Evolutionary conservation across 2,888 invertebrate species (phyloP).

Genomic region (Drosophila conformis): DNA sequence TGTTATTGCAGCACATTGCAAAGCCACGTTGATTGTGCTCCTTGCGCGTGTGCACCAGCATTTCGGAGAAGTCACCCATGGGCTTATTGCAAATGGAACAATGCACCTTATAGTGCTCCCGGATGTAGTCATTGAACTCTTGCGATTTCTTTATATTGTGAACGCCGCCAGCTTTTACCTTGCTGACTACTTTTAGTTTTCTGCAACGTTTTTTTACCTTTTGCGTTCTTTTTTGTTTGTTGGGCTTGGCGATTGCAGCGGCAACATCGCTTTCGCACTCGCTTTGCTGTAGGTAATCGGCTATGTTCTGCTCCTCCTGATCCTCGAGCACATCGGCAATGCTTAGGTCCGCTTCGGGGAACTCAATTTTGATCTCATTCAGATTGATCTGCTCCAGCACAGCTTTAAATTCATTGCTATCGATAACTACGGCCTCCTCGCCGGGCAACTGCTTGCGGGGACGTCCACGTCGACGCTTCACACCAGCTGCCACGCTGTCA

Average conservation of each 20-base stretch:
- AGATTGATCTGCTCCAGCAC: constrained; percentile 64
- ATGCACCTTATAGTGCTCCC: constrained; percentile 78
- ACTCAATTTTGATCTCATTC: constrained; percentile 69
- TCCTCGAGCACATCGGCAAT: constrained; percentile 66
- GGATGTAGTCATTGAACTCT: constrained; percentile 77
- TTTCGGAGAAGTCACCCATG: constrained; percentile 69
- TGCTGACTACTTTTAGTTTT: constrained; percentile 20
- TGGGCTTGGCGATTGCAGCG: not conserved
- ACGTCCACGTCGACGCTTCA: constrained; percentile 71
- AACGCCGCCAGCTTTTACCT: constrained; percentile 15
- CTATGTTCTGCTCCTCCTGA: constrained; percentile 54
- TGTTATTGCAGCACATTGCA: constrained; percentile 81
- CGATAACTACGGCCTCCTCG: constrained; percentile 30
- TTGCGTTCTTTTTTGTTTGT: constrained; percentile 12
- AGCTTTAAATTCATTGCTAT: constrained; percentile 50
- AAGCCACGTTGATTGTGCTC: constrained; percentile 80
- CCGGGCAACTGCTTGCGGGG: constrained; percentile 40
- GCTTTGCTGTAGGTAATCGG: constrained; percentile 35
- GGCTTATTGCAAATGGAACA: constrained; percentile 77
- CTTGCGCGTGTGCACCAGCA: constrained; percentile 70
- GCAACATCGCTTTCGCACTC: constrained; percentile 27
- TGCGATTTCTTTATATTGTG: constrained; percentile 56
- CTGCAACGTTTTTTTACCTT: constrained; percentile 27
- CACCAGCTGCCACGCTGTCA: constrained; percentile 60
- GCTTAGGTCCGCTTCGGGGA: constrained; percentile 61